Evolutionary conservation across 2,113 vertebrate genomes (phyloP).

Genomic region (Gambusia affinis): DNA sequence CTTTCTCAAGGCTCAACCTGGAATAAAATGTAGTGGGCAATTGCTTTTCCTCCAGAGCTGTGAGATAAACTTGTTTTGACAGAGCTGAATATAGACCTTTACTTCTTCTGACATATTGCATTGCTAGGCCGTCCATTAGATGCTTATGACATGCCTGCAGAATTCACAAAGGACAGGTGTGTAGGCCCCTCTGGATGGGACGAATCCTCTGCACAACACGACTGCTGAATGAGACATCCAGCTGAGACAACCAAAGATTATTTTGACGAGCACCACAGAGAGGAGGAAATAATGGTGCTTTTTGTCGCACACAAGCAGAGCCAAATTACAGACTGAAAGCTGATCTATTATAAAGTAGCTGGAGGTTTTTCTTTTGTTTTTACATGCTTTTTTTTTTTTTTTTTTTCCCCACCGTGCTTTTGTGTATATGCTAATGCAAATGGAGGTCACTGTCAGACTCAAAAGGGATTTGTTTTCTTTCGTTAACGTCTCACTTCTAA

Average conservation of each 20-base stretch:
- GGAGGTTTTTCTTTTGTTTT: conserved; percentile 42
- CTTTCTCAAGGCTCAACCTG: conserved; percentile 60
- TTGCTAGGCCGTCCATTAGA: conserved; percentile 70
- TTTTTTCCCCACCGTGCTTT: conserved; percentile 29
- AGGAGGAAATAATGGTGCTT: conserved; percentile 54
- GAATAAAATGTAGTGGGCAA: conserved; percentile 54
- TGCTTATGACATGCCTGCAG: conserved; percentile 72
- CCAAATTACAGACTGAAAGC: conserved; percentile 56
- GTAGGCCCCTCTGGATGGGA: conserved; percentile 24
- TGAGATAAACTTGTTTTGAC: conserved; percentile 72
- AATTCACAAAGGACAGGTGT: conserved; percentile 59
- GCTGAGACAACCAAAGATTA: conserved; percentile 64
- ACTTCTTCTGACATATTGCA: conserved; percentile 66
- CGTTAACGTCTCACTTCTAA: conserved; percentile 13
- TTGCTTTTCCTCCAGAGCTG: conserved; percentile 38
- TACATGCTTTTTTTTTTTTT: conserved; percentile 25
- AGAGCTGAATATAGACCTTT: conserved; percentile 68
- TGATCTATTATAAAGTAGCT: conserved; percentile 44
- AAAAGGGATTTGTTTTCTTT: conserved; percentile 54
- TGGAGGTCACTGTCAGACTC: conserved; percentile 24
- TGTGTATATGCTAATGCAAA: conserved; percentile 28
- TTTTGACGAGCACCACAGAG: conserved; percentile 53
- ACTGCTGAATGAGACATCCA: conserved; percentile 48
- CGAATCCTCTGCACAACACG: conserved; percentile 30
- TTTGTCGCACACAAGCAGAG: conserved; percentile 57